A percentile compares a stretch with the other conserved stretches of the same genome.
Conservation (phyloP, 2,888 invertebrate genomes). For the Trisateles emortualis region DNA sequence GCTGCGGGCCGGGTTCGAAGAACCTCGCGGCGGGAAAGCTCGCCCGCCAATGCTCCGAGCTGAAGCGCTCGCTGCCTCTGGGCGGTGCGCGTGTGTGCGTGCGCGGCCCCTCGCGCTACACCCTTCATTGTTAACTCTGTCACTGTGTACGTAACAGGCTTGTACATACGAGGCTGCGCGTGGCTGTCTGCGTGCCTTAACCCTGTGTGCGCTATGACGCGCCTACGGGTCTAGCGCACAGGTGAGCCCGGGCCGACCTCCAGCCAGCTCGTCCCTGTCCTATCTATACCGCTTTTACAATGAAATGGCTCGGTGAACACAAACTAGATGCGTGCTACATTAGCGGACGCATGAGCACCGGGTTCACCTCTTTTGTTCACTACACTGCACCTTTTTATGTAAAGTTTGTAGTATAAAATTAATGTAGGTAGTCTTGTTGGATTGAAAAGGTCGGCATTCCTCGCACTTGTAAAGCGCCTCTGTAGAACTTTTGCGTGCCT, state of each 20-base stretch:
- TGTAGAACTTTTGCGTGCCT: conserved; percentile 57
- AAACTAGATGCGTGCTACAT: conserved; percentile 76
- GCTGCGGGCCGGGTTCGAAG: conserved; percentile 63
- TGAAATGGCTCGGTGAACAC: conserved; percentile 76
- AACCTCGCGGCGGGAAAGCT: conserved; percentile 81
- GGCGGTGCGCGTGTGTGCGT: conserved; percentile 52
- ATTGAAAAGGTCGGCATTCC: conserved; percentile 51
- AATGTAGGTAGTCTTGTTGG: conserved; percentile 30
- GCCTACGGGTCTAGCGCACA: conserved; percentile 78
- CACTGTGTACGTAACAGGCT: conserved; percentile 37
- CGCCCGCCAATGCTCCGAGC: conserved; percentile 79
- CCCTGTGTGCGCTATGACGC: conserved; percentile 70
- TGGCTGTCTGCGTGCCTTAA: conserved; percentile 33
- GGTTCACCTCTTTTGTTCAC: conserved; percentile 49
- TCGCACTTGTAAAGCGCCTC: conserved; percentile 47
- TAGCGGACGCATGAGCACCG: conserved; percentile 58
- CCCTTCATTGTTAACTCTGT: conserved; percentile 48
- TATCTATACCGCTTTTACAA: conserved; percentile 79
- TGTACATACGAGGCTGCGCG: conserved; percentile 37
- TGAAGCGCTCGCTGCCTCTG: conserved; percentile 50
- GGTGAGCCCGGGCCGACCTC: conserved; percentile 82
- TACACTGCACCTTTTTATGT: conserved; percentile 33
- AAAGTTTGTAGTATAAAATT: conserved; percentile 32
- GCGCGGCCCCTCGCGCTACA: conserved; percentile 42
- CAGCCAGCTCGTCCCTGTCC: conserved; percentile 66